phyloP scores from a whole-genome alignment of 2,797 vertebrate genomes.

The Glossophaga mutica region DNA sequence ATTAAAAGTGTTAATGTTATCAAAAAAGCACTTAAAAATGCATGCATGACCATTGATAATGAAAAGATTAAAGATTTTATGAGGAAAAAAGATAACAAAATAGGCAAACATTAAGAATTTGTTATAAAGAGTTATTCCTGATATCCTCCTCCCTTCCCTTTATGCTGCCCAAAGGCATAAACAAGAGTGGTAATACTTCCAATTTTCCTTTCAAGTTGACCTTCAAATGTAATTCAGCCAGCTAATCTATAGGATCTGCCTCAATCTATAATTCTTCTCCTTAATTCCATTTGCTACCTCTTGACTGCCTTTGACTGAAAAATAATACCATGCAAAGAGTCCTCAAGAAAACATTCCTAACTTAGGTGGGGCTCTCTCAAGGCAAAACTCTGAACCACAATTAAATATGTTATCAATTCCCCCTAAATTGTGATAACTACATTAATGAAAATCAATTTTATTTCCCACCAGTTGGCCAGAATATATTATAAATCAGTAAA shows the following conservation, averaged over 20 bases:
- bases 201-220: background rate
- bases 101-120: background rate
- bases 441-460: slow-evolving; percentile 42
- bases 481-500: background rate
- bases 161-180: background rate
- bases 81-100: background rate
- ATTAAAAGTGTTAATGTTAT: no score
- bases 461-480: slow-evolving; percentile 14
- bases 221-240: background rate
- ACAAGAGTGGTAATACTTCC: background rate
- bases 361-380: background rate
- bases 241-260: background rate
- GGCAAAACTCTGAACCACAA: background rate
- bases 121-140: background rate
- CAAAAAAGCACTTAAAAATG: background rate
- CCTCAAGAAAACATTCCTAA: background rate
- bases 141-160: background rate
- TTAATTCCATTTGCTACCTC: background rate
- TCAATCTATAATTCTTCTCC: background rate
- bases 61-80: background rate
- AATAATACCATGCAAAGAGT: background rate
- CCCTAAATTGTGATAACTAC: background rate
- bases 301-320: background rate
- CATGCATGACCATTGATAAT: background rate
- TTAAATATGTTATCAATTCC: background rate